Percentiles rank a stretch among this genome's conserved stretches.
phyloP scores from a whole-genome alignment of 2,888 invertebrate species.

The Rotaria sp. region DNA sequence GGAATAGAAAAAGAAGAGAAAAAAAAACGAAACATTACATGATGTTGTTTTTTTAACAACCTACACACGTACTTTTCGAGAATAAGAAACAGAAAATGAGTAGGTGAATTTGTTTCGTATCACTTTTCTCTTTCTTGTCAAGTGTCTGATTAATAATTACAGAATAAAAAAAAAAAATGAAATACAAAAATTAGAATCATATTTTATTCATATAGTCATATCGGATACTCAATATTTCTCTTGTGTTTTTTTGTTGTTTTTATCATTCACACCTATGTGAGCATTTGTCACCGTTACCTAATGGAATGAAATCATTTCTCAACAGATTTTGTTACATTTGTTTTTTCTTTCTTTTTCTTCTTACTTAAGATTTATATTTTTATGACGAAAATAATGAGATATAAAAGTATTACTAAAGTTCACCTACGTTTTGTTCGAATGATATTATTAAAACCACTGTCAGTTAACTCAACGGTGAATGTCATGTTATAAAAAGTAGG shows the following conservation, averaged over 20 bases:
- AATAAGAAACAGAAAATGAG: background rate
- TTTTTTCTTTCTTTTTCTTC: too few relatives aligned
- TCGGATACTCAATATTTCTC: background rate
- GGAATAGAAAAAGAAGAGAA: background rate
- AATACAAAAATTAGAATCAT: background rate
- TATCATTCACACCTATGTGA: background rate
- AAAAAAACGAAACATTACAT: background rate
- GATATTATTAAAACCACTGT: background rate
- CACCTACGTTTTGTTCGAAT: background rate
- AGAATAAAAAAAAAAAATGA: background rate
- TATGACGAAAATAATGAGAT: background rate
- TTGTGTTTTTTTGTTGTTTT: background rate
- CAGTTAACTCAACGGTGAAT: background rate
- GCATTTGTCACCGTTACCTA: background rate
- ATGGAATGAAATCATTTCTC: background rate
- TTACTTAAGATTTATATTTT: background rate
- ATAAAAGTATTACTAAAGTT: background rate
- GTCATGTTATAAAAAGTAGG: background rate
- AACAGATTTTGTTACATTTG: background rate
- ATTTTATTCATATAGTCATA: background rate
- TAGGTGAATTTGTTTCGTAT: background rate
- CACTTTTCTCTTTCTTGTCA: background rate
- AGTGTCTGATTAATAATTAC: background rate
- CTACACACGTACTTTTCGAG: background rate
- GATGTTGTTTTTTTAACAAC: background rate